These are phyloP conservation scores for Narcine bancroftii DNA, from an alignment of 2,113 vertebrate genomes.

Conservation along the genomic window DNA sequence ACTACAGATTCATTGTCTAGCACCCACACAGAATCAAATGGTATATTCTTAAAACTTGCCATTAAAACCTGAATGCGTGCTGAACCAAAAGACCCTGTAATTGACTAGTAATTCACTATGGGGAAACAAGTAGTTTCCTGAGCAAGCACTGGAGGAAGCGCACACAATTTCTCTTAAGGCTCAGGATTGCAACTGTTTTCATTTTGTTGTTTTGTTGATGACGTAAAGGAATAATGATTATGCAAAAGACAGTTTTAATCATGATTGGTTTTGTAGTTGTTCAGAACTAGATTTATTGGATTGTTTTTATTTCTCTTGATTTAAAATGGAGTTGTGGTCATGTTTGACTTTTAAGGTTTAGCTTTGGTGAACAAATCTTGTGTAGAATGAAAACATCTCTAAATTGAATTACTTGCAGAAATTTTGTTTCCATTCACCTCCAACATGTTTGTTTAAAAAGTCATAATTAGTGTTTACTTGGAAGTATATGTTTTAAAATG, in stretches of 20 bases:
- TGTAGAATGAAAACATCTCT: not conserved
- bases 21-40: slow-evolving; percentile 23
- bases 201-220: not conserved
- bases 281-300: slow-evolving; percentile 3
- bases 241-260: not conserved
- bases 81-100: slow-evolving; percentile 20
- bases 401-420: not conserved
- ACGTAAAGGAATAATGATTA: slow-evolving; percentile 1
- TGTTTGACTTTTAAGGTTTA: not conserved
- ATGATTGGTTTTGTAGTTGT: not conserved
- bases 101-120: not conserved
- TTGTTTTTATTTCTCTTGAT: slow-evolving; percentile 21
- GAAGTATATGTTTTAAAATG: not conserved
- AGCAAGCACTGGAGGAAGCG: slow-evolving; percentile 3
- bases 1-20: slow-evolving; percentile 31
- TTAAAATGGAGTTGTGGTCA: not conserved
- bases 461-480: not conserved
- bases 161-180: slow-evolving; percentile 19
- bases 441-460: slow-evolving; percentile 43
- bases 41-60: slow-evolving; percentile 33
- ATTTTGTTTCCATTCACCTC: slow-evolving; percentile 41
- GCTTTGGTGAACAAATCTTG: accelerated
- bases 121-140: not conserved
- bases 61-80: slow-evolving; percentile 30
- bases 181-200: not conserved